Evolutionary conservation across 1,140 invertebrate genomes (phyloP).

Genomic region (Procambarus virginalis): DNA sequence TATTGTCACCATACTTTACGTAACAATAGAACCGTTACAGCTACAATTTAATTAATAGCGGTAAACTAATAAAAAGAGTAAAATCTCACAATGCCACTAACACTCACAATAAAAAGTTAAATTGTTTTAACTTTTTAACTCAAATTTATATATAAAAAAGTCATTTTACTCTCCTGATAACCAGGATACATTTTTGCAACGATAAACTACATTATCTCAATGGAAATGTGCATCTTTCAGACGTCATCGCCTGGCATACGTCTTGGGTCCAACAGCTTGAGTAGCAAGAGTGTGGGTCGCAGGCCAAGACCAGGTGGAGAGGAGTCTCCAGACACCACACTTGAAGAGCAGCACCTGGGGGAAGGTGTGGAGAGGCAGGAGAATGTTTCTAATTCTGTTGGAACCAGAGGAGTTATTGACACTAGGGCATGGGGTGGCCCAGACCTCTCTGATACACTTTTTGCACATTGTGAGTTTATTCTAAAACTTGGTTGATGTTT

Average conservation of each 20-base stretch:
- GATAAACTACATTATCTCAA: no score
- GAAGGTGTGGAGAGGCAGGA: not conserved
- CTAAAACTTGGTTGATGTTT: not conserved
- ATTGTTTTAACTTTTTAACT: no score
- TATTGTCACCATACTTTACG: no score
- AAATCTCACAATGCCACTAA: no score
- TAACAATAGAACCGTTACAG: no score
- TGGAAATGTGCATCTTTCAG: not conserved
- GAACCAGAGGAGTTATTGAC: not conserved
- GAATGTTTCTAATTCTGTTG: not conserved
- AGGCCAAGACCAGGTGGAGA: not conserved
- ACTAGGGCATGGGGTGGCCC: constrained; percentile 13
- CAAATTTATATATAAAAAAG: no score
- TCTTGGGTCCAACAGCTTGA: not conserved
- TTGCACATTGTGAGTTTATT: constrained; percentile 31
- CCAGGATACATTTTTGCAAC: no score
- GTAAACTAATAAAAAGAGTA: no score
- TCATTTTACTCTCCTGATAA: no score
- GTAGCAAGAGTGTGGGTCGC: not conserved
- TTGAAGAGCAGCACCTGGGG: not conserved
- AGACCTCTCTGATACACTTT: constrained; percentile 32
- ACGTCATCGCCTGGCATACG: not conserved
- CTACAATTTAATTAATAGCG: no score
- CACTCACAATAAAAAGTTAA: no score
- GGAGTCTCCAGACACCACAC: not conserved